These are phyloP conservation scores for Columba guinea DNA, from an alignment of 2,797 vertebrate species.

Conservation along the genomic window DNA sequence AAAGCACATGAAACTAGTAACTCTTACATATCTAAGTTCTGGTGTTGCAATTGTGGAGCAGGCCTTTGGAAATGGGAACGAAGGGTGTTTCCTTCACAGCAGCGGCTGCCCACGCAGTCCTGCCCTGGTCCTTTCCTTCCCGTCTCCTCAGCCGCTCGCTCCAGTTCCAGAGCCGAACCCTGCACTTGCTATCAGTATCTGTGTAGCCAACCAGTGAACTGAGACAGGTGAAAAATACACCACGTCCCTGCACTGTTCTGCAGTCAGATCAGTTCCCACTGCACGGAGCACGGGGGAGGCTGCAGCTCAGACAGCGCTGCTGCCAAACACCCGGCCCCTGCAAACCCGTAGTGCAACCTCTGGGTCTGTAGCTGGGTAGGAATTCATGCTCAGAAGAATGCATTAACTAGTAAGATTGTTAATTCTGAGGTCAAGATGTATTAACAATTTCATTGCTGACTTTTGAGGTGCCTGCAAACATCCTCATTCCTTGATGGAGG, in stretches of 20 bases:
- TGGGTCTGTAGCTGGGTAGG: neutral
- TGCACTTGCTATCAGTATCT: neutral
- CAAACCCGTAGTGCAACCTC: neutral
- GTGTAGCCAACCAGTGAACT: neutral
- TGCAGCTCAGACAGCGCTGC: neutral
- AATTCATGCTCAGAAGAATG: neutral
- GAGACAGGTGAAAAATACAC: neutral
- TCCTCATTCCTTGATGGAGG: neutral
- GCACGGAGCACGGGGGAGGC: neutral
- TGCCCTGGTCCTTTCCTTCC: neutral
- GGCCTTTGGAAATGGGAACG: neutral
- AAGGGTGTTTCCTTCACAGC: neutral
- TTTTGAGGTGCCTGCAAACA: neutral
- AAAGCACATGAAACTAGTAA: neutral
- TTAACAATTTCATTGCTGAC: neutral
- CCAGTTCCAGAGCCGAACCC: neutral
- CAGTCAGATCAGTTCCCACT: neutral
- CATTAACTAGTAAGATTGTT: neutral
- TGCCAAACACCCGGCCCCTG: neutral
- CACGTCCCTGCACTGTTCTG: neutral
- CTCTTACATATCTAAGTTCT: neutral
- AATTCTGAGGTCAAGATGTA: neutral
- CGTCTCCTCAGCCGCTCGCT: neutral
- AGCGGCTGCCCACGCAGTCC: neutral
- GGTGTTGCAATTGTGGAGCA: neutral